Base-by-base conservation (phyloP, 2,888 invertebrate genomes). In the Rhagium mordax region DNA sequence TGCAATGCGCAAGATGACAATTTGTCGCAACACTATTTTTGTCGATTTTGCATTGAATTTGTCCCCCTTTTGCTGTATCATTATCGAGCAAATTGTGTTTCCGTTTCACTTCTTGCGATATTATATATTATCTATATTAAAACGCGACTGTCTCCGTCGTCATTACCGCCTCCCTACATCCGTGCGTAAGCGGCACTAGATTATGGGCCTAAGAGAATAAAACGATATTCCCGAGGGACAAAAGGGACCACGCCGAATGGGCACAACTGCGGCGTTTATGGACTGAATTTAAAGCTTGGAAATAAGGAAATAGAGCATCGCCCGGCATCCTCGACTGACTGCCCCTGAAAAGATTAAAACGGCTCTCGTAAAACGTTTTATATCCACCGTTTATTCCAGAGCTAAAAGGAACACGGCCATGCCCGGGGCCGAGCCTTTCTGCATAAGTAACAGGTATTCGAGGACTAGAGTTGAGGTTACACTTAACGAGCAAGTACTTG, bases 401-500 rank as follows among this genome's bases (percentile, higher is more conserved):
- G 47, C 15, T n/a, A n/a, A 67, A 57, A 67, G 57, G 10, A 80
- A 27, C 74, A 77, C 51, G 70, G 76, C 76, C 53, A 16, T 33
- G 10, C 20, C 61, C n/a, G n/a, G n/a, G n/a, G n/a, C n/a, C n/a
- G n/a, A n/a, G 16, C 51, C 33, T 6, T n/a, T n/a, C n/a, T 66
- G 49, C 29, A 10, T 48, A 64, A 10, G 15, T 66, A 66, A 66
- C 65, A 66, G 65, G 65, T 53, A 66, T 66, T 55, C 20, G 41
- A 41, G 33, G 10, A 41, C 41, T 2, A 3, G n/a, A n/a, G n/a
- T n/a, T 13, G n/a, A n/a, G n/a, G 41, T 41, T 41, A 15, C 41
- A 15, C n/a, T 10, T 41, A 41, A 41, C 2, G 4, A 8, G 13
- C 6, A 24, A 6, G 6, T n/a, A n/a, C n/a, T n/a, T n/a, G n/a